Conservation (phyloP, 2,113 vertebrate genomes). For the Cyanoderma ruficeps region DNA sequence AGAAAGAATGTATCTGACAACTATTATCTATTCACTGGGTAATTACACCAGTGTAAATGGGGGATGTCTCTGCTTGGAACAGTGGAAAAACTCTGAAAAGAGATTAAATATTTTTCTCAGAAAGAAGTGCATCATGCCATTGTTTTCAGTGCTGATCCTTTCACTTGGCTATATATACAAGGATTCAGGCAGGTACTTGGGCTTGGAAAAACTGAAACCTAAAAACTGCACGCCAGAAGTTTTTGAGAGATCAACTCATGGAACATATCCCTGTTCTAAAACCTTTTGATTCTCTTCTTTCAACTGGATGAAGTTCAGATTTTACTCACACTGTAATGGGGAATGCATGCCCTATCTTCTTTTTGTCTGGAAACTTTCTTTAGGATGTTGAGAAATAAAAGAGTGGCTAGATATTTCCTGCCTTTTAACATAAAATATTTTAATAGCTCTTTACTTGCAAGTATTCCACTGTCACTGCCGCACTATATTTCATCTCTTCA, state of each 20-base stretch:
- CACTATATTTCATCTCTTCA: not conserved
- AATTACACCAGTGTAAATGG: not conserved
- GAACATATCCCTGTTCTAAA: not conserved
- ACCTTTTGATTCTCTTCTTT: not conserved
- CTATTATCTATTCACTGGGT: not conserved
- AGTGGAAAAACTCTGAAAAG: not conserved
- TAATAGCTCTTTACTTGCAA: slow-evolving; percentile 2
- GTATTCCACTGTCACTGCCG: not conserved
- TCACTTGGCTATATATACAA: not conserved
- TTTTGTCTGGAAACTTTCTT: not conserved
- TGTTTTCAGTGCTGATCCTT: not conserved
- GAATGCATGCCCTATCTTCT: not conserved
- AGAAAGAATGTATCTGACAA: not conserved
- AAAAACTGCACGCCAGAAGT: not conserved
- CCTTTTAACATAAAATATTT: not conserved
- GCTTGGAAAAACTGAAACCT: not conserved
- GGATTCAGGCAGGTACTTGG: not conserved
- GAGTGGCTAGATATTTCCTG: not conserved
- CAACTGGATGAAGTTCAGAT: not conserved
- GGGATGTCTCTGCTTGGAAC: not conserved
- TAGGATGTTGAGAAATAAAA: not conserved
- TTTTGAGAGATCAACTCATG: not conserved
- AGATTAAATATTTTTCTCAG: not conserved
- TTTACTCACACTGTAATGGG: not conserved
- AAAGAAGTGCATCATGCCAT: not conserved